phyloP scores from a whole-genome alignment of 2,113 vertebrate genomes.

The Tragelaphus buxtoni region DNA sequence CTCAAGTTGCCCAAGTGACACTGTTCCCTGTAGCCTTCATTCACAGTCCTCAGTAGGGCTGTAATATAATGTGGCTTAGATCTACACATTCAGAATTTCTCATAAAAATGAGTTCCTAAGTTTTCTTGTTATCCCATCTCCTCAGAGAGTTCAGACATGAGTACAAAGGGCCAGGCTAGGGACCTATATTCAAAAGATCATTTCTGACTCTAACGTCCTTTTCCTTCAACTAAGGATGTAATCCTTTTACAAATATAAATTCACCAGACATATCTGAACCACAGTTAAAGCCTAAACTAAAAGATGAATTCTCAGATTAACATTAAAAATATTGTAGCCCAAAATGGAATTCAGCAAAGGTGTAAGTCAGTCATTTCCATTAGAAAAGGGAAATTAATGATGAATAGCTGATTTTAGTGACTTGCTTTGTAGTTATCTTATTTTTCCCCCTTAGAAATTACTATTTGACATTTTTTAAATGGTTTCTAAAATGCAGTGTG shows the following conservation, averaged over 20 bases:
- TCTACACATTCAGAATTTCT: neutral
- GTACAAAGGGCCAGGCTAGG: neutral
- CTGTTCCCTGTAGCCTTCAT: neutral
- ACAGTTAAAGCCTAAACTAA: constrained; percentile 26
- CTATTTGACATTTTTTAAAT: constrained; percentile 48
- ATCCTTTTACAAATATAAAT: constrained; percentile 18
- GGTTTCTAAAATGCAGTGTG: constrained; percentile 45
- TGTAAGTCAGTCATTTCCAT: constrained; percentile 7
- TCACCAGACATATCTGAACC: neutral
- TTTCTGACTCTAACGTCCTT: constrained; percentile 4
- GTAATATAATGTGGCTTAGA: neutral
- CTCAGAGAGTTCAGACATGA: neutral
- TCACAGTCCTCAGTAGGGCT: neutral
- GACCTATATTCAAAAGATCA: neutral
- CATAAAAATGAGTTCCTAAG: neutral
- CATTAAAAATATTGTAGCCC: neutral
- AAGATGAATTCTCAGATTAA: constrained; percentile 18
- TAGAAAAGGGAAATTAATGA: constrained; percentile 43
- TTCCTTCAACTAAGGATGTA: neutral
- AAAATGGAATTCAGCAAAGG: constrained; percentile 31
- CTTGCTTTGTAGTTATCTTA: constrained; percentile 17
- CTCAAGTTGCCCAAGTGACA: neutral
- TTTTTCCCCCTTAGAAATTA: constrained; percentile 42
- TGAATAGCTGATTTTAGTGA: constrained; percentile 32
- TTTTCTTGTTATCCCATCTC: neutral